phyloP scores from a whole-genome alignment of 2,797 vertebrate genomes.

The Morus bassanus region DNA sequence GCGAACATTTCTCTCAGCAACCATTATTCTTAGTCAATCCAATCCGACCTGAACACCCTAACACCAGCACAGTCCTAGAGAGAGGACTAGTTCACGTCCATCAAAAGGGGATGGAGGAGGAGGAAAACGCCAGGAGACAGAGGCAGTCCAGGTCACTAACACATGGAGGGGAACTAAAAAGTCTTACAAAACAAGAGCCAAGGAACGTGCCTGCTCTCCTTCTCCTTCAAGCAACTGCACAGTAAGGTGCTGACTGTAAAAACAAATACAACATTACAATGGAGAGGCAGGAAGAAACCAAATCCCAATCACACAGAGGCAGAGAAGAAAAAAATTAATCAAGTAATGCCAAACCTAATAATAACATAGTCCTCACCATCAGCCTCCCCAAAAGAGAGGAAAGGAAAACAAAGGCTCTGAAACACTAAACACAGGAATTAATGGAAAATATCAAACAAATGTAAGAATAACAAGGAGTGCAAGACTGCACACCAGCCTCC shows the following conservation, averaged over 20 bases:
- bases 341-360: slow-evolving; percentile 56
- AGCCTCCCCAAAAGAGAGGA: slow-evolving; percentile 37
- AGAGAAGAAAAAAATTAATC: slow-evolving; percentile 47
- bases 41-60: background rate
- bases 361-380: slow-evolving; percentile 17
- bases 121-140: background rate
- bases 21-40: background rate
- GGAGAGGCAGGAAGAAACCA: slow-evolving; percentile 47
- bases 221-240: slow-evolving; percentile 23
- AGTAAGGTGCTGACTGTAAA: slow-evolving; percentile 52
- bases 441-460: slow-evolving; percentile 53
- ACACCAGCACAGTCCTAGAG: background rate
- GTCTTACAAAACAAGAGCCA: background rate
- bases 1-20: background rate
- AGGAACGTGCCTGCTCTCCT: slow-evolving; percentile 15
- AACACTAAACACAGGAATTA: slow-evolving; percentile 51
- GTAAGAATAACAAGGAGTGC: slow-evolving; percentile 30
- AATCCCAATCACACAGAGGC: slow-evolving; percentile 32
- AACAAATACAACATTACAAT: slow-evolving; percentile 44
- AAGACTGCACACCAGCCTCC: background rate
- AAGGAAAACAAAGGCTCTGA: slow-evolving; percentile 50
- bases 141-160: background rate
- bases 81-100: background rate
- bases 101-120: background rate
- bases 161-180: background rate